phyloP scores from a whole-genome alignment of 1,140 invertebrate genomes.

The Thalassaphorura encarpata region DNA sequence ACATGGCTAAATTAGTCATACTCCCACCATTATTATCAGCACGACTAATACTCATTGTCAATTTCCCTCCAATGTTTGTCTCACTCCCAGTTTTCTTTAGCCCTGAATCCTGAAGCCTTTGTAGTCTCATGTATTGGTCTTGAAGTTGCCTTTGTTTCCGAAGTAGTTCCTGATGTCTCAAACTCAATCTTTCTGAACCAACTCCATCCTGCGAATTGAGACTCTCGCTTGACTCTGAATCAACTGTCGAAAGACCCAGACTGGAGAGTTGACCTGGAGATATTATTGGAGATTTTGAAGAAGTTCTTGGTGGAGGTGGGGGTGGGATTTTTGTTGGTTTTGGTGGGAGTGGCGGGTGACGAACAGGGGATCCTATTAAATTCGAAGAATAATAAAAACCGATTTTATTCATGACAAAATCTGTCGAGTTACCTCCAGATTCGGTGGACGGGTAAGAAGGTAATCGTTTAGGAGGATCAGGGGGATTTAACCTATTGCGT shows the following conservation, averaged over 20 bases:
- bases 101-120: conserved; percentile 64
- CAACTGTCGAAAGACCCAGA: conserved; percentile 27
- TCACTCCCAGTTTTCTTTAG: conserved; percentile 83
- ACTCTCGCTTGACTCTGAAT: conserved; percentile 48
- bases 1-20: conserved; percentile 51
- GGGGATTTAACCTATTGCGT: conserved; percentile 20
- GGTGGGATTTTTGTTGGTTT: conserved; percentile 32
- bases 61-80: conserved; percentile 73
- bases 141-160: conserved; percentile 75
- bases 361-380: conserved; percentile 22
- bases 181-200: conserved; percentile 52
- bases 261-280: too few species aligned
- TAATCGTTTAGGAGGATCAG: conserved; percentile 31
- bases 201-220: conserved; percentile 62
- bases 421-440: conserved; percentile 34
- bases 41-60: conserved; percentile 53
- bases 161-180: conserved; percentile 71
- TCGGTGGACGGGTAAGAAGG: conserved; percentile 37
- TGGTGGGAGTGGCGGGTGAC: conserved; percentile 29
- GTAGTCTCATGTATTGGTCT: conserved; percentile 75
- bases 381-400: not conserved
- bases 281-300: conserved; percentile 29
- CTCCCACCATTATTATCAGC: conserved; percentile 24
- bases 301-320: conserved; percentile 26
- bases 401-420: too few species aligned